These are phyloP conservation scores for Chelon auratus DNA, from an alignment of 2,797 vertebrate genomes.

Conservation along the genomic window DNA sequence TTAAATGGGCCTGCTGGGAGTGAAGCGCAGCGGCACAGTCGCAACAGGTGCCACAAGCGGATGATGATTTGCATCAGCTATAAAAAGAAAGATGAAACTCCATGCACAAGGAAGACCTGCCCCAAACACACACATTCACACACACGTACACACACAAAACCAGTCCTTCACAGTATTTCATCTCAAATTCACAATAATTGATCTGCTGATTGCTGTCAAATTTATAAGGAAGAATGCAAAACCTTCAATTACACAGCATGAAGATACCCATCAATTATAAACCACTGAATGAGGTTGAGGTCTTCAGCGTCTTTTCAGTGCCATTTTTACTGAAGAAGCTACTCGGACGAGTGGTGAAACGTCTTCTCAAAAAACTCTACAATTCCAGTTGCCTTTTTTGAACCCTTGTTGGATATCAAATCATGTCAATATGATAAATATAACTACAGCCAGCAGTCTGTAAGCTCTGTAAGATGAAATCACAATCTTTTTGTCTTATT, in stretches of 20 bases:
- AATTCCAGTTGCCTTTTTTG: no score
- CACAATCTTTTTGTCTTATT: background rate
- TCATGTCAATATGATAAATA: background rate
- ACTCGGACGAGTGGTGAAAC: no score
- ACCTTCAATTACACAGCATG: slow-evolving; percentile 16
- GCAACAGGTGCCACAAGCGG: slow-evolving; percentile 51
- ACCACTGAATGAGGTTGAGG: background rate
- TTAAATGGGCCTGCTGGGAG: slow-evolving; percentile 1
- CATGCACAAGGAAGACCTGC: slow-evolving; percentile 47
- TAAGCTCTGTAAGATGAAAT: background rate
- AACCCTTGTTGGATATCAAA: no score
- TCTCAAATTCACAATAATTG: slow-evolving; percentile 15
- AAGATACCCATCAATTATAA: slow-evolving; percentile 1
- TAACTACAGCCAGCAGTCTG: background rate
- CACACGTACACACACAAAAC: background rate
- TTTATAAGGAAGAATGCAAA: slow-evolving; percentile 52
- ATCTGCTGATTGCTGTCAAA: slow-evolving; percentile 32
- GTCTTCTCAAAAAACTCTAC: no score
- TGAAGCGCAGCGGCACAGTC: slow-evolving; percentile 23
- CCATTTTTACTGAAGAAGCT: no score
- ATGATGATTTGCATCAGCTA: slow-evolving; percentile 66
- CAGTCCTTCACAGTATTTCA: background rate
- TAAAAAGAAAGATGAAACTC: slow-evolving; percentile 55
- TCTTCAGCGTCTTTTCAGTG: no score
- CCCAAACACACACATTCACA: background rate